phyloP scores from a whole-genome alignment of 2,797 vertebrate genomes.

The Masticophis lateralis region DNA sequence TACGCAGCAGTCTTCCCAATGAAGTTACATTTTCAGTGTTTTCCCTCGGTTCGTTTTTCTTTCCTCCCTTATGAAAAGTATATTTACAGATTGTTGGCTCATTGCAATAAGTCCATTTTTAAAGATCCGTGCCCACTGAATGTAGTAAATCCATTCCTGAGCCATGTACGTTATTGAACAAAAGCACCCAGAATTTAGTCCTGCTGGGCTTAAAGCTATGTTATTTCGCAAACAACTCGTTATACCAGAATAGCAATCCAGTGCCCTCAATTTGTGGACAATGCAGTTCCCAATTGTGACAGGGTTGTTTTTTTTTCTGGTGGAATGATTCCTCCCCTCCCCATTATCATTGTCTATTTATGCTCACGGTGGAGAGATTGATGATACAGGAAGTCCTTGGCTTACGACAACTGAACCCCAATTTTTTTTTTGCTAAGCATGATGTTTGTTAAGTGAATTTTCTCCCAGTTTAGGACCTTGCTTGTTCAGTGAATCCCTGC shows the following conservation, averaged over 20 bases:
- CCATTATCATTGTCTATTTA: not conserved
- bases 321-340: rapidly evolving
- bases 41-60: not conserved
- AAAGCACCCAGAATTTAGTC: not conserved
- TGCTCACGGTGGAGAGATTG: not conserved
- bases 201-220: not conserved
- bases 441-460: not conserved
- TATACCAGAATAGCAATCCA: not conserved
- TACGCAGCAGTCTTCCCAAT: not conserved
- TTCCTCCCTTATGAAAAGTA: not conserved
- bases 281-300: not conserved
- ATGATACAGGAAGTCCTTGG: not conserved
- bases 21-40: not conserved
- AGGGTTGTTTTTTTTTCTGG: not conserved
- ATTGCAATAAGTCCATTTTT: not conserved
- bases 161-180: not conserved
- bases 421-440: not conserved
- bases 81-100: not conserved
- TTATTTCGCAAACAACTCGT: not conserved
- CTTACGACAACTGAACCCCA: not conserved
- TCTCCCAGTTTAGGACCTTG: not conserved
- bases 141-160: not conserved
- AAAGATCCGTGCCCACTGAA: not conserved
- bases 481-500: not conserved
- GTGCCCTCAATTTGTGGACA: not conserved